phyloP scores from a whole-genome alignment of 2,113 vertebrate genomes.

The Taurulus bubalis region DNA sequence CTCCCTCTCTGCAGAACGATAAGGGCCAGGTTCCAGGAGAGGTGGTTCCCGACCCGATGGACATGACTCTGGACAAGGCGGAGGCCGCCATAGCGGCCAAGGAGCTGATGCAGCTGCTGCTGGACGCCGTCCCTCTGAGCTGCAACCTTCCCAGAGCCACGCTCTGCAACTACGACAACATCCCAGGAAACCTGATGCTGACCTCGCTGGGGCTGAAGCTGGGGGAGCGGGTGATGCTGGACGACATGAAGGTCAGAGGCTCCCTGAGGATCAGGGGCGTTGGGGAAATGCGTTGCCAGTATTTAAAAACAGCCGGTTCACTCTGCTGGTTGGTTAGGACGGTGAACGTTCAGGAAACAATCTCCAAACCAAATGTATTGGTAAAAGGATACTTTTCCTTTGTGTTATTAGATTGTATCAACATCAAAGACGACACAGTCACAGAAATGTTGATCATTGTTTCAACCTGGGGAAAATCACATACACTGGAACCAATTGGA shows the following conservation, averaged over 20 bases:
- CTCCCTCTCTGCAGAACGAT: slow-evolving; percentile 84
- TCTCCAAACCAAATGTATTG: background rate
- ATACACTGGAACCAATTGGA: background rate
- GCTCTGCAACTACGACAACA: slow-evolving; percentile 93
- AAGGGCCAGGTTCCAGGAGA: slow-evolving; percentile 90
- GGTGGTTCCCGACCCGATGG: slow-evolving; percentile 94
- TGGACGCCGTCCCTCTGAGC: slow-evolving; percentile 90
- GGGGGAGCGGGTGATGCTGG: slow-evolving; percentile 87
- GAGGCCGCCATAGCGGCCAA: slow-evolving; percentile 92
- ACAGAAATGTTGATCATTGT: background rate
- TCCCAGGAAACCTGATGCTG: slow-evolving; percentile 93
- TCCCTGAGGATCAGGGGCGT: background rate
- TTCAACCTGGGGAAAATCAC: background rate
- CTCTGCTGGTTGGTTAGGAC: background rate
- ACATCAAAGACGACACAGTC: background rate
- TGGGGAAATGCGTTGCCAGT: background rate
- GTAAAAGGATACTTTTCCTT: background rate
- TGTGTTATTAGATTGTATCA: background rate
- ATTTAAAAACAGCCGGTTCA: background rate
- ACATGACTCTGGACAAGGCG: slow-evolving; percentile 93
- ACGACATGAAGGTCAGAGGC: slow-evolving; percentile 88
- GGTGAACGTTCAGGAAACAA: background rate
- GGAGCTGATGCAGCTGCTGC: slow-evolving; percentile 89
- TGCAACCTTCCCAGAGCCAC: slow-evolving; percentile 92
- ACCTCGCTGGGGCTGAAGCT: slow-evolving; percentile 89